phyloP scores from a whole-genome alignment of 2,113 vertebrate species.

The Nerophis lumbriciformis region DNA sequence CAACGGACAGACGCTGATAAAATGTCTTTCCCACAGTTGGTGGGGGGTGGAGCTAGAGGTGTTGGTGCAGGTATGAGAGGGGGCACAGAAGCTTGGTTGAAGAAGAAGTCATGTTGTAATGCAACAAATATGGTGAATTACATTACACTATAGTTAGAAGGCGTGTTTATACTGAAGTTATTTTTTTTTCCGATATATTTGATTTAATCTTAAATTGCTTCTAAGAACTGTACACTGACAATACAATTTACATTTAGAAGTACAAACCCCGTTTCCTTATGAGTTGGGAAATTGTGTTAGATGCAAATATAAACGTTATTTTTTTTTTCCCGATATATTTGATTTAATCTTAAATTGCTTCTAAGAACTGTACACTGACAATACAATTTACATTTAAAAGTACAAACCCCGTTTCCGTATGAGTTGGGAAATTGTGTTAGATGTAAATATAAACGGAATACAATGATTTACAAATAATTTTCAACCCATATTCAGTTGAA shows the following conservation, averaged over 20 bases:
- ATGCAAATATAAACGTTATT: too few relatives aligned
- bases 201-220: constrained; percentile 11
- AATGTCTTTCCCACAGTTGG: constrained; percentile 78
- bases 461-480: too few relatives aligned
- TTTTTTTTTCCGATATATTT: background rate
- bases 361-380: background rate
- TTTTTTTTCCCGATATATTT: background rate
- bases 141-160: background rate
- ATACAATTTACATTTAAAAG: background rate
- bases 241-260: background rate
- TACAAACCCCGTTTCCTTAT: too few relatives aligned
- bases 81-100: constrained; percentile 31
- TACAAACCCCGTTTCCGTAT: too few relatives aligned
- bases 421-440: too few relatives aligned
- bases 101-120: constrained; percentile 9
- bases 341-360: constrained; percentile 11
- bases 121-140: constrained; percentile 7
- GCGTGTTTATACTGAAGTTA: constrained; percentile 26
- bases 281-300: too few relatives aligned
- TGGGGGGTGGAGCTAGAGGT: constrained; percentile 15
- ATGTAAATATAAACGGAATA: too few relatives aligned
- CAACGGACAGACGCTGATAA: constrained; percentile 89
- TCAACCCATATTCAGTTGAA: too few relatives aligned
- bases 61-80: constrained; percentile 1
- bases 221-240: background rate